phyloP scores from a whole-genome alignment of 2,797 vertebrate species.

The Peromyscus aztecus region DNA sequence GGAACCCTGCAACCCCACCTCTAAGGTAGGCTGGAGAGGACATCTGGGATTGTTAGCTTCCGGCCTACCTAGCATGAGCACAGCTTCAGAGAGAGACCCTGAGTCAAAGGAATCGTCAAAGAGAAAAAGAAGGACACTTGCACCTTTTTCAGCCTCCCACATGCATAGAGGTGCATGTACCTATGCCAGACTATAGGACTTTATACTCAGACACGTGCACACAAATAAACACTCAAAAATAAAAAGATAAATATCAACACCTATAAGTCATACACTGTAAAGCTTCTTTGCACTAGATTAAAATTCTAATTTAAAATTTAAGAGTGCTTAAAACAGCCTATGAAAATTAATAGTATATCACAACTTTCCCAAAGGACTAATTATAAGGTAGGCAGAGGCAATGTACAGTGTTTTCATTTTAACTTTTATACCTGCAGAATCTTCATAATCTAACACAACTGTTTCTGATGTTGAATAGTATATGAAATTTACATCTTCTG shows the following conservation, averaged over 20 bases:
- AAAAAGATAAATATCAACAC: background rate
- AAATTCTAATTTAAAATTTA: slow-evolving; percentile 57
- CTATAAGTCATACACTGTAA: background rate
- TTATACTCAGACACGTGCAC: background rate
- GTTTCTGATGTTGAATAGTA: background rate
- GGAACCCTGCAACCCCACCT: background rate
- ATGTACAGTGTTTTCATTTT: background rate
- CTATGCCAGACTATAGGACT: background rate
- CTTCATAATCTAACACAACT: background rate
- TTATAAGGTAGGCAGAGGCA: background rate
- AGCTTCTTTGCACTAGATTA: background rate
- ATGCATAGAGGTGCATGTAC: too few relatives aligned
- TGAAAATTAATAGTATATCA: slow-evolving; percentile 9
- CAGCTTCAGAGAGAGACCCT: background rate
- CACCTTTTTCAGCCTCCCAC: fast-evolving
- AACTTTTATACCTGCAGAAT: background rate
- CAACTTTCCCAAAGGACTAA: background rate
- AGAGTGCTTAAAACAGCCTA: slow-evolving; percentile 44
- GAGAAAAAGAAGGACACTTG: too few relatives aligned
- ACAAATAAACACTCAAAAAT: background rate
- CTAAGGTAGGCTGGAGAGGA: too few relatives aligned
- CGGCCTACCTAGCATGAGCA: too few relatives aligned
- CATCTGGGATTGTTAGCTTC: background rate
- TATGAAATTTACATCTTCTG: slow-evolving; percentile 2
- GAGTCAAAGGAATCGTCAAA: background rate